Conservation (phyloP, 1,140 invertebrate genomes). For the Drosophila leontia region DNA sequence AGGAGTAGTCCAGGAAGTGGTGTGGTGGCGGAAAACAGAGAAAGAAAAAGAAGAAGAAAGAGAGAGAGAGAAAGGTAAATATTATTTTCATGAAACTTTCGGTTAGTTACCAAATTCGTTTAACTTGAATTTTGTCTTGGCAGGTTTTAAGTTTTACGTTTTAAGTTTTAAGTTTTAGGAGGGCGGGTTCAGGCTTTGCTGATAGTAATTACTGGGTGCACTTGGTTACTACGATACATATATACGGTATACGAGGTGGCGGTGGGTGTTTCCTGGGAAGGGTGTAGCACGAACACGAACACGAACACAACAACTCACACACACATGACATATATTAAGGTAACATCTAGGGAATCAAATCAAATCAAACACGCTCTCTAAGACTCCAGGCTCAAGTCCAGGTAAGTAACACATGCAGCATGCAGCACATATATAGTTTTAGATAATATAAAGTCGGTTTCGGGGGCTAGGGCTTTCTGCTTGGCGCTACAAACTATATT, state of each 20-base stretch:
- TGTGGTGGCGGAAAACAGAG: slow-evolving; percentile 46
- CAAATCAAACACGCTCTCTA: slow-evolving; percentile 21
- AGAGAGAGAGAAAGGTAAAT: slow-evolving; percentile 46
- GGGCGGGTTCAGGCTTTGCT: slow-evolving; percentile 34
- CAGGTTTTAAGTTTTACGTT: slow-evolving; percentile 28
- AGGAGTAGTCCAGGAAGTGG: slow-evolving; percentile 29
- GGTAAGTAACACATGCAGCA: slow-evolving; percentile 43
- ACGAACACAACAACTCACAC: slow-evolving; percentile 39
- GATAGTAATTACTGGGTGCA: slow-evolving; percentile 67
- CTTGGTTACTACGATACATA: slow-evolving; percentile 55
- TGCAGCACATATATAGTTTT: slow-evolving; percentile 18
- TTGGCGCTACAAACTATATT: slow-evolving; percentile 64
- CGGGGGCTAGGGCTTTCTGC: slow-evolving; percentile 27
- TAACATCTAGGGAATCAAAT: slow-evolving; percentile 11
- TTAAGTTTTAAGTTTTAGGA: neutral
- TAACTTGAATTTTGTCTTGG: slow-evolving; percentile 50
- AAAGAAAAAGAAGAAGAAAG: slow-evolving; percentile 50
- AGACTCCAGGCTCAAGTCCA: slow-evolving; percentile 29
- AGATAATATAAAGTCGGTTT: slow-evolving; percentile 20
- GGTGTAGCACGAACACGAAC: slow-evolving; percentile 33
- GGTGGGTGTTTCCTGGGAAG: slow-evolving; percentile 16
- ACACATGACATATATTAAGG: slow-evolving; percentile 1
- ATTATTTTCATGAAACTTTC: slow-evolving; percentile 60
- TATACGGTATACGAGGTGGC: slow-evolving; percentile 32
- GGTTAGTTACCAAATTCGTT: slow-evolving; percentile 59